Conservation (phyloP, 1,140 invertebrate genomes). For the Drosophila dunni region DNA sequence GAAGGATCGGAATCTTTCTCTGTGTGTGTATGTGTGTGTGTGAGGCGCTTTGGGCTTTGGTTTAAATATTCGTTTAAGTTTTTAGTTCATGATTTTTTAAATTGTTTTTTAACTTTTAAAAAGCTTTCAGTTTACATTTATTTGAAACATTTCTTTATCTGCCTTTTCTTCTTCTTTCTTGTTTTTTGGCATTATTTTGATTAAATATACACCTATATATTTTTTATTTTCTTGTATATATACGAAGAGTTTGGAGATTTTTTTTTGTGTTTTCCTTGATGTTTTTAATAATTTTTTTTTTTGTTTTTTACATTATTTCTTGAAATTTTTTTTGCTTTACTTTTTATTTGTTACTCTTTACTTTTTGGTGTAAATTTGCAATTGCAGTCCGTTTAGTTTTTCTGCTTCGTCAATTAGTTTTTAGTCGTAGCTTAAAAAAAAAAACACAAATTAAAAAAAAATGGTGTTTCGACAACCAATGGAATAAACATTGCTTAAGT, state of each 20-base stretch:
- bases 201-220: constrained; percentile 62
- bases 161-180: constrained; percentile 1
- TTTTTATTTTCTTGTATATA: constrained; percentile 21
- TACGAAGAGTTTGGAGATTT: constrained; percentile 35
- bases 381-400: constrained; percentile 32
- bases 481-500: constrained; percentile 36
- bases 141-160: constrained; percentile 70
- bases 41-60: constrained; percentile 65
- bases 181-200: constrained; percentile 56
- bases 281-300: constrained; percentile 25
- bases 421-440: constrained; percentile 23
- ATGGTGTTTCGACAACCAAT: not conserved
- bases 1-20: constrained; percentile 12
- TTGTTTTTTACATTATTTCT: constrained; percentile 2
- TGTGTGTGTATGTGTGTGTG: constrained; percentile 30
- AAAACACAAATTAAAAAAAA: constrained; percentile 11
- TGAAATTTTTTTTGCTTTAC: not conserved
- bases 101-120: constrained; percentile 65
- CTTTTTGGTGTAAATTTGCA: constrained; percentile 42
- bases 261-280: constrained; percentile 19
- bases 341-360: constrained; percentile 21
- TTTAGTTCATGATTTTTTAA: constrained; percentile 15
- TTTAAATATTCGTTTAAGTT: constrained; percentile 20
- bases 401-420: constrained; percentile 24
- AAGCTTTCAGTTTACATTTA: constrained; percentile 80